A percentile compares a stretch with the other conserved stretches of the same genome.
phyloP scores from a whole-genome alignment of 2,797 vertebrate genomes.

The Anolis apletophallus region DNA sequence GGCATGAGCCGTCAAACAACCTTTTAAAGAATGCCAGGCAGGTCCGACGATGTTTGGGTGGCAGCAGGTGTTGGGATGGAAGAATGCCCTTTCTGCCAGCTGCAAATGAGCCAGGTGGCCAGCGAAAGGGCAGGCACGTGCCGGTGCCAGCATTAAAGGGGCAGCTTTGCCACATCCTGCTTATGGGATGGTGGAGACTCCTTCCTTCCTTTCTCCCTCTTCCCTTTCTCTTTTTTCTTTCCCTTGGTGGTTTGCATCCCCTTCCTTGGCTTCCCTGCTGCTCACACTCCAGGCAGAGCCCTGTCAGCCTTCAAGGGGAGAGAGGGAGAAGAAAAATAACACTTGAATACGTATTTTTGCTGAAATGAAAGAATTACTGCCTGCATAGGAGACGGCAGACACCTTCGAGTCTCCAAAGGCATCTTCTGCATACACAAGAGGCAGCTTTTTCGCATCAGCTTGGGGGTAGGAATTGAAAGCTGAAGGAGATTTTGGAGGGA shows the following conservation, averaged over 20 bases:
- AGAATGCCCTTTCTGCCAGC: not conserved
- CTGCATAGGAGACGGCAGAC: not conserved
- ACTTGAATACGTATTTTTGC: not conserved
- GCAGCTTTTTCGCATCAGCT: not conserved
- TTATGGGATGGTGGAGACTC: not conserved
- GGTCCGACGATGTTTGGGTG: not conserved
- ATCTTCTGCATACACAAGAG: constrained; percentile 6
- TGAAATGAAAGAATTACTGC: constrained; percentile 32
- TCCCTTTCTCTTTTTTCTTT: not conserved
- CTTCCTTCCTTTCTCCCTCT: not conserved
- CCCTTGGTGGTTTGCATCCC: not conserved
- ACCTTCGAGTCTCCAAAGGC: not conserved
- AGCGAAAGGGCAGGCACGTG: constrained; percentile 1
- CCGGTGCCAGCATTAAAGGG: not conserved
- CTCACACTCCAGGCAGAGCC: not conserved
- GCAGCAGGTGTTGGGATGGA: not conserved
- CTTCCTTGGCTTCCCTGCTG: not conserved
- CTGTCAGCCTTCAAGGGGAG: constrained; percentile 47
- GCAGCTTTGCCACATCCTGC: not conserved
- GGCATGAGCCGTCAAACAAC: not conserved
- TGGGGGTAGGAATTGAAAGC: not conserved
- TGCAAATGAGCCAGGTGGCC: not conserved
- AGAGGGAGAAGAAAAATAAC: constrained; percentile 39
- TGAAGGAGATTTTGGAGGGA: not conserved
- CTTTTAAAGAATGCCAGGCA: not conserved